Conservation (phyloP, 2,113 vertebrate genomes). For the Dipodomys merriami region DNA sequence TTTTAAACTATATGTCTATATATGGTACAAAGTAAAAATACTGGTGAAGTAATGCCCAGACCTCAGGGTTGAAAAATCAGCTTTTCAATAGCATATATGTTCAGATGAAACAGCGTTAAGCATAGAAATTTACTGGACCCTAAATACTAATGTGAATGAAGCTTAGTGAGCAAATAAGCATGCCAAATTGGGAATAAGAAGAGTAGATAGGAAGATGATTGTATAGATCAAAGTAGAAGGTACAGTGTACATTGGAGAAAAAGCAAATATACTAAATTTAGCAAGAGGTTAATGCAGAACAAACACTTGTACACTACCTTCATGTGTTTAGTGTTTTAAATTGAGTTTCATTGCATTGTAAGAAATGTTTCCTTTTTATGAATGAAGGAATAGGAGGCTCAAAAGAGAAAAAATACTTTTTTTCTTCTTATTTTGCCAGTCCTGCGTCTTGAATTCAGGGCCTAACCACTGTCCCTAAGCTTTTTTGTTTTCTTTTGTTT, state of each 20-base stretch:
- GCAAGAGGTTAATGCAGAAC: background rate
- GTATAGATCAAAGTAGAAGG: background rate
- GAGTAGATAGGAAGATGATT: background rate
- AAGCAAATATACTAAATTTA: slow-evolving; percentile 36
- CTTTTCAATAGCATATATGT: background rate
- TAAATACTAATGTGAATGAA: background rate
- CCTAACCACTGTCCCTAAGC: too few species aligned
- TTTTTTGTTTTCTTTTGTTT: too few species aligned
- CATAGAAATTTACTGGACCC: background rate
- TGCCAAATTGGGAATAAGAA: background rate
- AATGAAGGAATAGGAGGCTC: background rate
- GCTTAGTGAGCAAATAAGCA: slow-evolving; percentile 5
- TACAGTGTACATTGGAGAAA: background rate
- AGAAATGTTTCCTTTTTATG: slow-evolving; percentile 33
- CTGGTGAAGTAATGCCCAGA: background rate
- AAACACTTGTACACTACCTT: slow-evolving; percentile 9
- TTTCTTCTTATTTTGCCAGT: too few species aligned
- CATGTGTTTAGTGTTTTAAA: slow-evolving; percentile 34
- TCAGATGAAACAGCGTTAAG: background rate
- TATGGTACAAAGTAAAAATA: background rate
- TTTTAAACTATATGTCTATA: background rate
- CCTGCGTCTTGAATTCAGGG: too few species aligned
- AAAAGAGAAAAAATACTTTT: background rate
- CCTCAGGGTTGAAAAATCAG: background rate
- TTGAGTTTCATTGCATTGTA: slow-evolving; percentile 20